A percentile compares a stretch with the other conserved stretches of the same genome.
These are phyloP conservation scores for Oxycera nigricornis DNA, from an alignment of 2,888 invertebrate species.

Conservation along the genomic window DNA sequence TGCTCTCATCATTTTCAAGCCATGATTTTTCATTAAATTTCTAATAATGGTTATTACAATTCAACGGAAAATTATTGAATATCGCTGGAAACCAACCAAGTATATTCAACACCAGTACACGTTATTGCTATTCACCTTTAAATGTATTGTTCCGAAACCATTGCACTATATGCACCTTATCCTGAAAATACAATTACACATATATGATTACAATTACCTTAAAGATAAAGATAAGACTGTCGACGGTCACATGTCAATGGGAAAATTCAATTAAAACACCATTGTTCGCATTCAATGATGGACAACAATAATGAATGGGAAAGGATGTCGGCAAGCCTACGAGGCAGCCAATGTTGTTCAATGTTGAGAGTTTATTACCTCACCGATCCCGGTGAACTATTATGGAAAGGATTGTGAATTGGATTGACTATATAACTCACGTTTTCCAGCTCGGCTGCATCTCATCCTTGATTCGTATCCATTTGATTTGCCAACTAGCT, in stretches of 20 bases:
- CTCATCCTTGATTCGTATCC: neutral
- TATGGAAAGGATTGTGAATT: slow-evolving; percentile 27
- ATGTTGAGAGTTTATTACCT: slow-evolving; percentile 22
- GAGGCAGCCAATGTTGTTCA: slow-evolving; percentile 4
- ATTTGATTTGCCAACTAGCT: slow-evolving; percentile 21
- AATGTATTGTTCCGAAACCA: neutral
- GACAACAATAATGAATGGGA: slow-evolving; percentile 43
- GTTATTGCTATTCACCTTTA: neutral
- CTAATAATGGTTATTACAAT: no score
- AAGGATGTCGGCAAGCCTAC: slow-evolving; percentile 29
- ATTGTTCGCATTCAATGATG: slow-evolving; percentile 50
- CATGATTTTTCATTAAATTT: no score
- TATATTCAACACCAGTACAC: neutral
- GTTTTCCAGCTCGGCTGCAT: neutral
- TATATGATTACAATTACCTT: slow-evolving; percentile 32
- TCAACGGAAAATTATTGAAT: no score
- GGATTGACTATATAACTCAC: slow-evolving; percentile 14
- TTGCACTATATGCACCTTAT: neutral
- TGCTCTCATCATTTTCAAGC: no score
- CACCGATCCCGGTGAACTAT: slow-evolving; percentile 25
- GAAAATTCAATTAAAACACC: slow-evolving; percentile 51
- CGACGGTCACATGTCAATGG: slow-evolving; percentile 39
- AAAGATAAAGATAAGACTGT: slow-evolving; percentile 36
- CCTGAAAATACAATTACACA: slow-evolving; percentile 30
- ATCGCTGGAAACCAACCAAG: neutral